Evolutionary conservation across 1,140 invertebrate genomes (phyloP).

Genomic region (Cheumatopsyche charites): DNA sequence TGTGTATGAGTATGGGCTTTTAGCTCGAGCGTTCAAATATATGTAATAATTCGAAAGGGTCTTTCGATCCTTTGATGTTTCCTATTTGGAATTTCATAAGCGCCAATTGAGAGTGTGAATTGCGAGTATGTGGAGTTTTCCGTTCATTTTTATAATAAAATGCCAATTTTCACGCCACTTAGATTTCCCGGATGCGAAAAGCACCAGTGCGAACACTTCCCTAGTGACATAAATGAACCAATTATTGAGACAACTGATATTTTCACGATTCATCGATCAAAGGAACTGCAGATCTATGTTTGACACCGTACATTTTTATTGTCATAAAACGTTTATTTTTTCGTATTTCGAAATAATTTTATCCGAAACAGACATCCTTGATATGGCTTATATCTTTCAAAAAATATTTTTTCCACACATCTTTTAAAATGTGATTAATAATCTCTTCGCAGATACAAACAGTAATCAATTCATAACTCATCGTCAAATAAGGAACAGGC

Average conservation of each 20-base stretch:
- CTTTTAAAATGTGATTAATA: too few relatives aligned
- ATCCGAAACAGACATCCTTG: too few relatives aligned
- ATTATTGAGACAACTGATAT: not conserved
- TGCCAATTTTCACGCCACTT: not conserved
- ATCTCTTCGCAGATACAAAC: too few relatives aligned
- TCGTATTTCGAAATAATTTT: too few relatives aligned
- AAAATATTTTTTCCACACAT: too few relatives aligned
- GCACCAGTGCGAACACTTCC: not conserved
- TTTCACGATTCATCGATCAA: slow-evolving; percentile 17
- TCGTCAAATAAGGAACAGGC: too few relatives aligned
- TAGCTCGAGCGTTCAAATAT: too few relatives aligned
- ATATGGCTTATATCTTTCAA: too few relatives aligned
- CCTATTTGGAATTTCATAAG: not conserved
- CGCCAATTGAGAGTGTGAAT: not conserved
- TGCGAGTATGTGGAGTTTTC: not conserved
- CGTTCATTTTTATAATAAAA: not conserved
- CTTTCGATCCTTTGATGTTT: not conserved
- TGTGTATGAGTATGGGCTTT: too few relatives aligned
- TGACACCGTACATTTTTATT: too few relatives aligned
- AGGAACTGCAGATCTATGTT: not conserved
- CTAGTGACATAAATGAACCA: not conserved
- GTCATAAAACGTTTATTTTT: too few relatives aligned
- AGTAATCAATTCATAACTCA: too few relatives aligned
- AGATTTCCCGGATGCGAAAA: not conserved
- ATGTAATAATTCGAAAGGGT: not conserved